These are phyloP conservation scores for Incurvaria masculella DNA, from an alignment of 2,888 invertebrate species.

Conservation along the genomic window DNA sequence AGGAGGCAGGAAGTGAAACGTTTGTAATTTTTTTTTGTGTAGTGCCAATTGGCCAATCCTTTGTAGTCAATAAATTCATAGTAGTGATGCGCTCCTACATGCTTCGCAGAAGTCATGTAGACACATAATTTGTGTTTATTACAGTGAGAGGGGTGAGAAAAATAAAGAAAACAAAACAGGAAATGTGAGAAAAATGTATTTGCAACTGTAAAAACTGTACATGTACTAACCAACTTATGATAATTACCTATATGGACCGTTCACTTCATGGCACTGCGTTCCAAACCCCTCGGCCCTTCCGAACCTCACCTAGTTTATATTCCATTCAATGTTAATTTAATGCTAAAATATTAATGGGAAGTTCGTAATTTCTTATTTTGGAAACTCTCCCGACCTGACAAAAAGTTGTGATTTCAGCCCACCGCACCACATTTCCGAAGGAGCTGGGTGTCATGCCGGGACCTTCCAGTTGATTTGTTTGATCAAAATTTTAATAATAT, in stretches of 20 bases:
- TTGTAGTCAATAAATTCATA: no score
- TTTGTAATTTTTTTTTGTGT: no score
- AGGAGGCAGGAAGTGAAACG: no score
- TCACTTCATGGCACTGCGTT: conserved; percentile 45
- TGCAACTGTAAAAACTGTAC: conserved; percentile 59
- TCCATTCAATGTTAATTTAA: neutral
- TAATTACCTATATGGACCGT: conserved; percentile 51
- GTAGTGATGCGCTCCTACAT: no score
- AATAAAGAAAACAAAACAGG: conserved; percentile 23
- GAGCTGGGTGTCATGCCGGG: no score
- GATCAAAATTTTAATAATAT: neutral
- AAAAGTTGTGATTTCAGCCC: no score
- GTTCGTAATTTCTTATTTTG: no score
- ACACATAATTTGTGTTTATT: conserved; percentile 1
- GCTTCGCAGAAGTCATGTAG: conserved; percentile 4
- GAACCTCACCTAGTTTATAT: neutral
- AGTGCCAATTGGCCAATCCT: no score
- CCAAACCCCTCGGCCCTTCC: neutral
- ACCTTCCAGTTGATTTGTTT: no score
- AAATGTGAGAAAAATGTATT: conserved; percentile 52
- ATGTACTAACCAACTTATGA: conserved; percentile 58
- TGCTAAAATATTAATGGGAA: no score
- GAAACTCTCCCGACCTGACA: no score
- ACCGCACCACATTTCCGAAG: no score
- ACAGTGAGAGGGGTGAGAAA: neutral